These are phyloP conservation scores for Tipula helvola DNA, from an alignment of 2,888 invertebrate genomes.

Conservation along the genomic window DNA sequence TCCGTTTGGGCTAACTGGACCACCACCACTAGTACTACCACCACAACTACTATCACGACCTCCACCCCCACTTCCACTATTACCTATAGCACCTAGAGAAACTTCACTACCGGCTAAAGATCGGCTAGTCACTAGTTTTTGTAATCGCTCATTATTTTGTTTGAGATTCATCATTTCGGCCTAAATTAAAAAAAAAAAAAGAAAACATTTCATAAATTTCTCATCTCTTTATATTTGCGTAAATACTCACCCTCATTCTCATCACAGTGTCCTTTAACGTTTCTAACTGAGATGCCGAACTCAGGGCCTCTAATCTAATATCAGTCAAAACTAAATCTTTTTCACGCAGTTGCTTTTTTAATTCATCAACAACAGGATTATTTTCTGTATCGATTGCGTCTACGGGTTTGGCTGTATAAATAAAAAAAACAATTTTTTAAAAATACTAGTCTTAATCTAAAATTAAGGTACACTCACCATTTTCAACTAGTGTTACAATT, in stretches of 20 bases:
- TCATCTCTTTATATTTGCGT: too few relatives aligned
- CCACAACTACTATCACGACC: slow-evolving; percentile 18
- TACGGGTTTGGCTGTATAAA: slow-evolving; percentile 29
- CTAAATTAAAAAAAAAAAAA: background rate
- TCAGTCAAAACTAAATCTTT: slow-evolving; percentile 95
- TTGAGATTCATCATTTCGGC: slow-evolving; percentile 89
- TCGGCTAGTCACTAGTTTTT: slow-evolving; percentile 64
- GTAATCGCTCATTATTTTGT: slow-evolving; percentile 91
- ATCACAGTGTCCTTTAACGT: slow-evolving; percentile 92
- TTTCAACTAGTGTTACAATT: slow-evolving; percentile 35
- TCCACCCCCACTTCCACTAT: slow-evolving; percentile 18
- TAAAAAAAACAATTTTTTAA: background rate
- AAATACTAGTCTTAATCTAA: background rate
- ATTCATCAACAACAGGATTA: slow-evolving; percentile 52
- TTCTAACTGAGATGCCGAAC: slow-evolving; percentile 94
- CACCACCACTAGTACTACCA: slow-evolving; percentile 4
- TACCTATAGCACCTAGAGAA: slow-evolving; percentile 38
- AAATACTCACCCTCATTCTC: slow-evolving; percentile 70
- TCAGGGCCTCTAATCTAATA: slow-evolving; percentile 88
- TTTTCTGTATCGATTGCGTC: slow-evolving; percentile 33
- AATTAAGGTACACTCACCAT: slow-evolving; percentile 15
- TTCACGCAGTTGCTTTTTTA: slow-evolving; percentile 87
- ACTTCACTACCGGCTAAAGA: slow-evolving; percentile 50
- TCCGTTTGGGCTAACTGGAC: slow-evolving; percentile 34
- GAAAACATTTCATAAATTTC: background rate